These are phyloP conservation scores for Irena cyanogastra DNA, from an alignment of 2,113 vertebrate species.

Conservation along the genomic window DNA sequence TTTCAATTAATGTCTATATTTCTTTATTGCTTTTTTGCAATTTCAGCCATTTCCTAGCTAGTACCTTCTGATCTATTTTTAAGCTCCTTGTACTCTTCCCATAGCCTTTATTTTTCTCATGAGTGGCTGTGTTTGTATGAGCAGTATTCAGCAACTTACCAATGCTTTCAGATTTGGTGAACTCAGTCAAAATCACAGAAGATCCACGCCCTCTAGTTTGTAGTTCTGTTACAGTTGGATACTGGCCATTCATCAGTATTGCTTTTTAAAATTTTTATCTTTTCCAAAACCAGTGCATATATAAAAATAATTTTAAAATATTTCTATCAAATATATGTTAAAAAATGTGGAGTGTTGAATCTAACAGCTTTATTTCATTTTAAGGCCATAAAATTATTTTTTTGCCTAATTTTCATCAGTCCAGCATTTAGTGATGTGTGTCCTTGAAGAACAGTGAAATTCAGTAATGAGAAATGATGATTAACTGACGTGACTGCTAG, in stretches of 20 bases:
- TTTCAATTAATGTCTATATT: background rate
- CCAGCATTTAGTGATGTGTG: constrained; percentile 22
- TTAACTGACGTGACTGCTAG: too few relatives aligned
- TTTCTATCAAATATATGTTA: background rate
- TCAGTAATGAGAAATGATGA: constrained; percentile 38
- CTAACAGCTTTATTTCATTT: constrained; percentile 27
- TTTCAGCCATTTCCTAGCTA: background rate
- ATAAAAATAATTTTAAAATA: background rate
- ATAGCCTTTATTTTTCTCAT: background rate
- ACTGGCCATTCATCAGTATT: background rate
- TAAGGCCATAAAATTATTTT: constrained; percentile 35
- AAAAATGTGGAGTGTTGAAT: background rate
- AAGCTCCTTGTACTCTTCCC: background rate
- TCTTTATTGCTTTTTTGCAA: background rate
- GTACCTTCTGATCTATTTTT: background rate
- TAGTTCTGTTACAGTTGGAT: background rate
- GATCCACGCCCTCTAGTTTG: background rate
- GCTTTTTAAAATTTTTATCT: background rate
- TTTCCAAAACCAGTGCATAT: background rate
- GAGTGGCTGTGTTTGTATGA: background rate
- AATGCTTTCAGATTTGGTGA: background rate
- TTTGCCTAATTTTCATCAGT: constrained; percentile 42
- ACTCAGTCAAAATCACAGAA: constrained; percentile 1
- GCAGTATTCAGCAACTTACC: background rate
- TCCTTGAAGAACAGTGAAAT: constrained; percentile 41